These are phyloP conservation scores for Lagorchestes hirsutus DNA, from an alignment of 2,797 vertebrate species.

Conservation along the genomic window DNA sequence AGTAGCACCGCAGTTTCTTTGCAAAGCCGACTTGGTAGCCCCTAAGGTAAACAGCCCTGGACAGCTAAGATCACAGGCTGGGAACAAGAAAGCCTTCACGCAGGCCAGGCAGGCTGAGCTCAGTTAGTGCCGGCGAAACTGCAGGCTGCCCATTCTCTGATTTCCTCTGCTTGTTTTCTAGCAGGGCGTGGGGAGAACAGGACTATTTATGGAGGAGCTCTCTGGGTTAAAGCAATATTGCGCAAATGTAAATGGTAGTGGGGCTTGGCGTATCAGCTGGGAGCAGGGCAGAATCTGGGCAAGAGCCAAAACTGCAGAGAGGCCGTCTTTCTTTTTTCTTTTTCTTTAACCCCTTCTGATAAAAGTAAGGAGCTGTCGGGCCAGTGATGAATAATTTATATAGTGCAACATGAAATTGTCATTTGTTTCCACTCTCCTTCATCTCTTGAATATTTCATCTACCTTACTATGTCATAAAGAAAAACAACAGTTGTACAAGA, in stretches of 20 bases:
- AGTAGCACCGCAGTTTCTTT: slow-evolving; percentile 80
- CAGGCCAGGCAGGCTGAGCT: slow-evolving; percentile 79
- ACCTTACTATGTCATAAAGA: background rate
- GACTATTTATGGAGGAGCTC: slow-evolving; percentile 89
- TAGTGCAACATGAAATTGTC: slow-evolving; percentile 69
- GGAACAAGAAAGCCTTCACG: slow-evolving; percentile 74
- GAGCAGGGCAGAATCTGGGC: slow-evolving; percentile 82
- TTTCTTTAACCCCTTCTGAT: slow-evolving; percentile 29
- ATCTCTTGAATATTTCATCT: slow-evolving; percentile 62
- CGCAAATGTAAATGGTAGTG: slow-evolving; percentile 84
- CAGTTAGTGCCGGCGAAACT: slow-evolving; percentile 83
- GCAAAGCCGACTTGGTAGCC: slow-evolving; percentile 65
- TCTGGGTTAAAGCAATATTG: slow-evolving; percentile 83
- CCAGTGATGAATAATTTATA: slow-evolving; percentile 75
- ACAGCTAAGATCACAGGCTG: slow-evolving; percentile 58
- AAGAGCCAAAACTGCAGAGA: slow-evolving; percentile 79
- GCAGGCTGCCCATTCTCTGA: slow-evolving; percentile 81
- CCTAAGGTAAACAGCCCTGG: slow-evolving; percentile 75
- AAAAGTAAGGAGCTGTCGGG: slow-evolving; percentile 72
- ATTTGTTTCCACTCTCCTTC: slow-evolving; percentile 62
- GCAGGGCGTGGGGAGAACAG: slow-evolving; percentile 80
- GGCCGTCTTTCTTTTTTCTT: slow-evolving; percentile 25
- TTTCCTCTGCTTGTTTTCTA: slow-evolving; percentile 86
- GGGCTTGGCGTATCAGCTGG: slow-evolving; percentile 83
- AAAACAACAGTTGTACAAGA: background rate